These are phyloP conservation scores for Emydoidea blandingii DNA, from an alignment of 2,797 vertebrate genomes.

Conservation along the genomic window DNA sequence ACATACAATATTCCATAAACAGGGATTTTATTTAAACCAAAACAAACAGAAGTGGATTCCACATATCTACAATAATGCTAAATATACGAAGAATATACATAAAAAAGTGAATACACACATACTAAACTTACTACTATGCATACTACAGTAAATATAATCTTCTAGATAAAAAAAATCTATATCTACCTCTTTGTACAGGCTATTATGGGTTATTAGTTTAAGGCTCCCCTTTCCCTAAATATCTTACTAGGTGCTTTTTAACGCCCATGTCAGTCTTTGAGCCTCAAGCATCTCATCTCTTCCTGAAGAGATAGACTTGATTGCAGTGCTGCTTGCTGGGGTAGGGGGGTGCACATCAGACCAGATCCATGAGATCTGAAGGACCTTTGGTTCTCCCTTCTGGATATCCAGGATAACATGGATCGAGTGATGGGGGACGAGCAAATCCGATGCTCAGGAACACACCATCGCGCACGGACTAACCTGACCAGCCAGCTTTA, in stretches of 20 bases:
- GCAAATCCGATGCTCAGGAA: too few species aligned
- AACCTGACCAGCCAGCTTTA: too few species aligned
- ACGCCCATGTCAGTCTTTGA: background rate
- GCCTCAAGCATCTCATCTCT: background rate
- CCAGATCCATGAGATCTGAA: background rate
- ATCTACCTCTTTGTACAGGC: too few species aligned
- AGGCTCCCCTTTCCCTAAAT: background rate
- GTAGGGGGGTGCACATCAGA: background rate
- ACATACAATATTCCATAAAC: too few species aligned
- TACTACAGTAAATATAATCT: background rate
- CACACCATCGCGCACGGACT: too few species aligned
- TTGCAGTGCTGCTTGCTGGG: background rate
- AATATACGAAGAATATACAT: background rate
- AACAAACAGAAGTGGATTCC: too few species aligned
- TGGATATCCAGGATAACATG: too few species aligned
- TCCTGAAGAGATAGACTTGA: background rate
- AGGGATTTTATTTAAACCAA: too few species aligned
- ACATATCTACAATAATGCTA: background rate
- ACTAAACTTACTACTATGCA: background rate
- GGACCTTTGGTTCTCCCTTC: too few species aligned
- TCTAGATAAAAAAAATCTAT: too few species aligned
- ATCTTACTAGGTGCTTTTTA: background rate
- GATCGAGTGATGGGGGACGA: too few species aligned
- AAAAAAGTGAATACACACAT: background rate
- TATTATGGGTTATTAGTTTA: background rate